These are phyloP conservation scores for Acromyrmex heyeri DNA, from an alignment of 1,140 invertebrate genomes.

Conservation along the genomic window DNA sequence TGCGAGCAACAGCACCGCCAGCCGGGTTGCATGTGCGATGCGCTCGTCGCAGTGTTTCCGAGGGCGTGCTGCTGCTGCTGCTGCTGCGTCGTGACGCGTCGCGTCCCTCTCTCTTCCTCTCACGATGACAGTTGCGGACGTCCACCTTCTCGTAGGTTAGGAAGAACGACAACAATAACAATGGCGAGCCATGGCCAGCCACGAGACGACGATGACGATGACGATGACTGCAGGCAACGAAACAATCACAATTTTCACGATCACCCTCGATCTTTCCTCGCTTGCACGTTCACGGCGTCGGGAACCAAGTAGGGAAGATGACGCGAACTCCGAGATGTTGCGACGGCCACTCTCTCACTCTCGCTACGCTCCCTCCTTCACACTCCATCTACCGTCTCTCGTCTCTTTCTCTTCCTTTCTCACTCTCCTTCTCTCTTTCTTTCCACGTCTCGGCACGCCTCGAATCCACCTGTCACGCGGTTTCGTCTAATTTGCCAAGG, in stretches of 20 bases:
- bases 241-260: not conserved
- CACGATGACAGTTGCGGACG: constrained; percentile 17
- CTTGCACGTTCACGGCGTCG: not conserved
- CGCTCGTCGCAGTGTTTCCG: constrained; percentile 55
- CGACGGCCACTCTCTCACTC: constrained; percentile 59
- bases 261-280: constrained; percentile 3
- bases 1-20: constrained; percentile 66
- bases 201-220: not conserved
- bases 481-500: constrained; percentile 81
- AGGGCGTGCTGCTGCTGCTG: constrained; percentile 37
- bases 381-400: not conserved
- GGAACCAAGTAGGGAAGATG: constrained; percentile 35
- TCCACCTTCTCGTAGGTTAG: constrained; percentile 59
- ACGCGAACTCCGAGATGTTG: constrained; percentile 56
- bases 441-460: constrained; percentile 27
- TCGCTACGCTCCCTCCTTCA: constrained; percentile 41
- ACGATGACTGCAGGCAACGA: not conserved
- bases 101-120: not conserved
- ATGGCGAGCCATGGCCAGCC: constrained; percentile 4
- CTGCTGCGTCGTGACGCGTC: not conserved
- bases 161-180: constrained; percentile 54
- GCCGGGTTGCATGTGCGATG: constrained; percentile 78
- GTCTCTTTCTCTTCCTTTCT: not conserved
- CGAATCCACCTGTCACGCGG: constrained; percentile 74
- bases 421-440: not conserved